A percentile compares a stretch with the other conserved stretches of the same genome.
Conservation (phyloP, 2,888 invertebrate species). For the Heliconius erato region DNA sequence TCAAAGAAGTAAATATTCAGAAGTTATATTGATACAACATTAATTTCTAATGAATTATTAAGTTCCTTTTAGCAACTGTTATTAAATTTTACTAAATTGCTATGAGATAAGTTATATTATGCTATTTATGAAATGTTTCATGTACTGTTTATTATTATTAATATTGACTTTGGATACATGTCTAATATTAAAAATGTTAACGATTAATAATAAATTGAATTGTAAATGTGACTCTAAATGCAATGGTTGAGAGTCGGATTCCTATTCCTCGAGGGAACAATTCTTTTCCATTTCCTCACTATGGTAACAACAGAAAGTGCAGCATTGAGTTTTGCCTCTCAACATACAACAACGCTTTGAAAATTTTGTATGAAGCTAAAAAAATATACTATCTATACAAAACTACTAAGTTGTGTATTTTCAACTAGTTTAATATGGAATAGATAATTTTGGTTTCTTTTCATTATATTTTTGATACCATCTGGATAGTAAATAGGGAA, state of each 20-base stretch:
- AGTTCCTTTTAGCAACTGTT: background rate
- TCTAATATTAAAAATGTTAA: background rate
- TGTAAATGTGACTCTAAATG: too few relatives aligned
- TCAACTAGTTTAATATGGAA: too few relatives aligned
- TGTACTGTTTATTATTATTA: background rate
- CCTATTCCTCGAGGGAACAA: too few relatives aligned
- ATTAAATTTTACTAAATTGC: background rate
- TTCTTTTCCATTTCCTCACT: too few relatives aligned
- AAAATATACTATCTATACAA: background rate
- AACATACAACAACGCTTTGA: background rate
- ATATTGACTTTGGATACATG: background rate
- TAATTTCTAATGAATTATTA: background rate
- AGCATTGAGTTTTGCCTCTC: background rate
- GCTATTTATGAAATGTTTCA: conserved; percentile 5
- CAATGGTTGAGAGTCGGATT: background rate
- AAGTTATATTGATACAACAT: background rate
- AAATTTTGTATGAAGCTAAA: background rate
- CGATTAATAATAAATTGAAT: too few relatives aligned
- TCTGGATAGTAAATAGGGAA: background rate
- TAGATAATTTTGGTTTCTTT: too few relatives aligned
- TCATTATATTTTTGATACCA: background rate
- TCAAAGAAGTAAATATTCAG: conserved; percentile 10
- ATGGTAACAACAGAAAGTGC: too few relatives aligned
- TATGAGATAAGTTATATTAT: conserved; percentile 1
- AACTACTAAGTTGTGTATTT: background rate